These are phyloP conservation scores for Podiceps cristatus DNA, from an alignment of 2,113 vertebrate genomes.

Conservation along the genomic window DNA sequence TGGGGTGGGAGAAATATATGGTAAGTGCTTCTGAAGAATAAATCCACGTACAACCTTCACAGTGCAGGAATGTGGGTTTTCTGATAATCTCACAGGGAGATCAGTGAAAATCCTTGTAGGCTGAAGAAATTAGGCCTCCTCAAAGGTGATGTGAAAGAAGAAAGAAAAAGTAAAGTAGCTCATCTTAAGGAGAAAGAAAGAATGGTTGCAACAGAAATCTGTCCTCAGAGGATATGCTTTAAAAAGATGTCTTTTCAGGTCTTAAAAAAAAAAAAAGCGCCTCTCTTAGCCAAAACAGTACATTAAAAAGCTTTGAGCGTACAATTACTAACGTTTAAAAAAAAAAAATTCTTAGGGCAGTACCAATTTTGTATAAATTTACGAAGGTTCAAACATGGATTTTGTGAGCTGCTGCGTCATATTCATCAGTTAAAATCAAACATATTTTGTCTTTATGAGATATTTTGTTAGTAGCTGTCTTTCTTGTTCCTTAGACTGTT, in stretches of 20 bases:
- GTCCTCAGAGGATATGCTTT: background rate
- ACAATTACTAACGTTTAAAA: background rate
- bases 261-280: background rate
- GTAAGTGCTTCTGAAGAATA: background rate
- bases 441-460: background rate
- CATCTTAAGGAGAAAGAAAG: background rate
- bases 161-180: background rate
- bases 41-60: background rate
- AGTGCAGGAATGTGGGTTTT: background rate
- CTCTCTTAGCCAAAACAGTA: background rate
- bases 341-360: background rate
- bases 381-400: background rate
- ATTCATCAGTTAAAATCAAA: background rate
- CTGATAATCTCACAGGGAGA: background rate
- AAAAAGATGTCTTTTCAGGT: background rate
- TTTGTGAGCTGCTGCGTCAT: background rate
- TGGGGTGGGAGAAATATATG: background rate
- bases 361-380: background rate
- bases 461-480: background rate
- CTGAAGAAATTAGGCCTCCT: conserved; percentile 1
- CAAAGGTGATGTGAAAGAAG: background rate
- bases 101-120: background rate
- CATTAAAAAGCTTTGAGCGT: background rate
- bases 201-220: background rate
- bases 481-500: background rate